A percentile compares a stretch with the other conserved stretches of the same genome.
Evolutionary conservation across 2,113 vertebrate species (phyloP).

Genomic region (Rousettus leschenaultii): DNA sequence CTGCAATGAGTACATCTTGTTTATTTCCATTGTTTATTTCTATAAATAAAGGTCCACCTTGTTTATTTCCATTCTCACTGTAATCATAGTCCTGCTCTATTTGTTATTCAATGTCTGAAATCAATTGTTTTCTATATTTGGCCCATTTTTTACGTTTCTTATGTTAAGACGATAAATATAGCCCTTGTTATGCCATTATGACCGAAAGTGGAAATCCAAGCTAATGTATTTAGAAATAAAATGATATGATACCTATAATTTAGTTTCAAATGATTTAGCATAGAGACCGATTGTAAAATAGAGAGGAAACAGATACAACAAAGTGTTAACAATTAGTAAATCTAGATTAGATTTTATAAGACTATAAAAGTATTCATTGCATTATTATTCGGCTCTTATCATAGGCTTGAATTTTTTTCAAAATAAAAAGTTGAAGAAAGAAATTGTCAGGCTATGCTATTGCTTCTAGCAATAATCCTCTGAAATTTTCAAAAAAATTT

Average conservation of each 20-base stretch:
- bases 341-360: neutral
- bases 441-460: neutral
- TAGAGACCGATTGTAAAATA: neutral
- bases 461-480: neutral
- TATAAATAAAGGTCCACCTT: no score
- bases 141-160: neutral
- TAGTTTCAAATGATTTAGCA: neutral
- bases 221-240: neutral
- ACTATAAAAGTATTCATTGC: neutral
- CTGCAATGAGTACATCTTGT: neutral
- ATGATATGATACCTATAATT: neutral
- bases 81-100: neutral
- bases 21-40: no score
- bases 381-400: neutral
- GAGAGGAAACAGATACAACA: neutral
- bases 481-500: neutral
- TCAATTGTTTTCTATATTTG: neutral
- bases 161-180: neutral
- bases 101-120: neutral
- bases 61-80: no score
- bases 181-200: no score
- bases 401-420: neutral
- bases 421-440: neutral
- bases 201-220: neutral
- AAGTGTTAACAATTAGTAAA: neutral